Evolutionary conservation across 2,113 vertebrate genomes (phyloP).

Genomic region (Vulpes vulpes): DNA sequence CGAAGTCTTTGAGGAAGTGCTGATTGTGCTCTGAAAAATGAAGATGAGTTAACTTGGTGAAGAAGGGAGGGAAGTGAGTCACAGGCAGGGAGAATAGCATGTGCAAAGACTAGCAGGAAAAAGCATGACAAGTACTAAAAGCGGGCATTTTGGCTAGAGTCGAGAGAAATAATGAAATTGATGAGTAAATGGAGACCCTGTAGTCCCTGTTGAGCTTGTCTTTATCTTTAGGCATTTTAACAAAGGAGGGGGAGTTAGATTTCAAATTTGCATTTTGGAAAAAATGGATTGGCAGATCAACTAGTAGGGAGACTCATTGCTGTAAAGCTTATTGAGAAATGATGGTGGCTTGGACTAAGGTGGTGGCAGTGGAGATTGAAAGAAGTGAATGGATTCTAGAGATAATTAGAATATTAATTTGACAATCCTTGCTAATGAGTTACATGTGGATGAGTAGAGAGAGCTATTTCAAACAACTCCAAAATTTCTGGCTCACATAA

Average conservation of each 20-base stretch:
- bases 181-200: not conserved
- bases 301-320: not conserved
- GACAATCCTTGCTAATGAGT: not conserved
- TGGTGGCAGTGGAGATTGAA: not conserved
- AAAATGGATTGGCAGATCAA: not conserved
- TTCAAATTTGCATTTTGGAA: constrained; percentile 22
- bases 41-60: not conserved
- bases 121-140: not conserved
- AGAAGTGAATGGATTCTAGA: constrained; percentile 1
- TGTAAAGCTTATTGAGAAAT: not conserved
- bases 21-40: constrained; percentile 16
- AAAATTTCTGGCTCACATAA: not conserved
- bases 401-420: not conserved
- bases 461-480: constrained; percentile 43
- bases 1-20: not conserved
- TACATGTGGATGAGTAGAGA: not conserved
- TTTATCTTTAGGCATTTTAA: constrained; percentile 6
- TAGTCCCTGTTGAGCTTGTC: not conserved
- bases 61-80: not conserved
- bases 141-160: not conserved
- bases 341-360: not conserved
- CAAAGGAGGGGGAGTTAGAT: not conserved
- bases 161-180: not conserved
- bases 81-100: not conserved
- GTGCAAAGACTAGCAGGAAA: not conserved